Evolutionary conservation across 1,140 invertebrate genomes (phyloP).

Genomic region (Lepidostoma basale): DNA sequence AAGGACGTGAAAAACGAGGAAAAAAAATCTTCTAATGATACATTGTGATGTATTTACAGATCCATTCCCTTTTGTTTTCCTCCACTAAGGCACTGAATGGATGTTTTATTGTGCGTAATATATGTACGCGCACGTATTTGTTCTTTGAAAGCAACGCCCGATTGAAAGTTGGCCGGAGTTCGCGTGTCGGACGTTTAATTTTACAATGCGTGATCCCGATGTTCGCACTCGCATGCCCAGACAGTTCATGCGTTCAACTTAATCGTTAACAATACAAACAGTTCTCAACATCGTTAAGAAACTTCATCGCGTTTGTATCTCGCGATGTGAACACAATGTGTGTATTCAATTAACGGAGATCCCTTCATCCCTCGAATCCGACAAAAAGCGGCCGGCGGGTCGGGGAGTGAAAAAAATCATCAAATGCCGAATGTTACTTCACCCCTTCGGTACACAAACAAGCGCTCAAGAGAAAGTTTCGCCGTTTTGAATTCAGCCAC

Average conservation of each 20-base stretch:
- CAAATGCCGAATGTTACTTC: conserved; percentile 2
- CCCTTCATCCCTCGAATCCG: neutral
- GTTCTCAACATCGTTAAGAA: conserved; percentile 20
- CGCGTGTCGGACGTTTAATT: neutral
- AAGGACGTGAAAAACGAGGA: too few relatives aligned
- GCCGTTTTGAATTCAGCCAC: neutral
- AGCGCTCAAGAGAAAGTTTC: neutral
- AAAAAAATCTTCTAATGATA: too few relatives aligned
- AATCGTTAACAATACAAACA: conserved; percentile 14
- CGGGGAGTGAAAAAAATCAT: conserved; percentile 19
- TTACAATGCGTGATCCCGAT: neutral
- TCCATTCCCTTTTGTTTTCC: too few relatives aligned
- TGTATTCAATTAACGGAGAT: conserved; percentile 22
- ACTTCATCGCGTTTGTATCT: conserved; percentile 26
- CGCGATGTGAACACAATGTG: conserved; percentile 25
- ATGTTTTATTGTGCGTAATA: too few relatives aligned
- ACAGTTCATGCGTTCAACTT: neutral
- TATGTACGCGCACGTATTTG: too few relatives aligned
- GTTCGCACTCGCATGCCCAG: neutral
- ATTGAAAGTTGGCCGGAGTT: too few relatives aligned
- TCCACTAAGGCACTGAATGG: too few relatives aligned
- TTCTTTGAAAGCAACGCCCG: too few relatives aligned
- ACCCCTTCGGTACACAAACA: neutral
- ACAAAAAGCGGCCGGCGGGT: conserved; percentile 6
- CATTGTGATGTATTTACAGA: too few relatives aligned